Evolutionary conservation across 1,140 invertebrate genomes (phyloP).

Genomic region (Myzus persicae): DNA sequence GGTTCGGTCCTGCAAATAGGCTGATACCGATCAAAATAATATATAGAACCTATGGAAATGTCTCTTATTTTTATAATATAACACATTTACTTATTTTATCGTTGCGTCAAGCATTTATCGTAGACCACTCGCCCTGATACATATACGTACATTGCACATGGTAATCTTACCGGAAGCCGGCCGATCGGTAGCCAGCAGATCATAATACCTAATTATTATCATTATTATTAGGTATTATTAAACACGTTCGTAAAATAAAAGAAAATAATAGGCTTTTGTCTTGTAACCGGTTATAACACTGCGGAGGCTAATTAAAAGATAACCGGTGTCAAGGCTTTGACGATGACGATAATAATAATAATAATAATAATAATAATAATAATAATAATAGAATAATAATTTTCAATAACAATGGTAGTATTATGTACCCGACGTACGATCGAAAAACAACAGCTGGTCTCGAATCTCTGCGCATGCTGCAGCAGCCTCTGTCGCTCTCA

Average conservation of each 20-base stretch:
- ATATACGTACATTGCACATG: background rate
- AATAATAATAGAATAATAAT: conserved; percentile 32
- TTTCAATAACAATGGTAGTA: conserved; percentile 24
- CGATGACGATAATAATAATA: background rate
- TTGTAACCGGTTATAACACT: conserved; percentile 22
- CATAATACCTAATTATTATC: background rate
- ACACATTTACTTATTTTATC: background rate
- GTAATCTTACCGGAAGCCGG: background rate
- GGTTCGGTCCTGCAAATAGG: background rate
- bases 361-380: conserved; percentile 25
- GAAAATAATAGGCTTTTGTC: conserved; percentile 44
- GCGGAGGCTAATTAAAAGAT: conserved; percentile 32
- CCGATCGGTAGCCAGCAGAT: background rate
- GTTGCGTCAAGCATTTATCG: background rate
- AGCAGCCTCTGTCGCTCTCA: background rate
- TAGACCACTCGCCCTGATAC: background rate
- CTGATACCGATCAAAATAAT: background rate
- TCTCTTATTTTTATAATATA: background rate
- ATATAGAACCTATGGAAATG: too few species aligned
- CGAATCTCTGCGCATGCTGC: background rate
- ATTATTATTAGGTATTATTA: conserved; percentile 8
- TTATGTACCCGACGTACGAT: background rate
- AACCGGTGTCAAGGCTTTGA: conserved; percentile 37
- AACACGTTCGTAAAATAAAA: background rate
- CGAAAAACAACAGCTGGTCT: conserved; percentile 30